phyloP scores from a whole-genome alignment of 2,113 vertebrate genomes.

The Eudorcas thomsonii region DNA sequence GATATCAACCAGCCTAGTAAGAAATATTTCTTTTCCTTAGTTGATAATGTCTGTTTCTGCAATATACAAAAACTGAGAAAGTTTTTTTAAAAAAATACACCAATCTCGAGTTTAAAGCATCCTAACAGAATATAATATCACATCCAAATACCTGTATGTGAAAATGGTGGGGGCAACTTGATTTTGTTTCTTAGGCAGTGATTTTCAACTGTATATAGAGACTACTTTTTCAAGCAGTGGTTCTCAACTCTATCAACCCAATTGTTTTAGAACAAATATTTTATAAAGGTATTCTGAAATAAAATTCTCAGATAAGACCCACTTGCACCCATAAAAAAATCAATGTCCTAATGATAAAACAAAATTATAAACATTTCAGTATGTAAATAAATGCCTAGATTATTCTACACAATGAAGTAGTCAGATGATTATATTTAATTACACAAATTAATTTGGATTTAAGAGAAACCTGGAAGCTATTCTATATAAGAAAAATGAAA shows the following conservation, averaged over 20 bases:
- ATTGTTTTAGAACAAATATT: background rate
- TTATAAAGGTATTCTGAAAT: constrained; percentile 5
- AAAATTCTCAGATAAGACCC: background rate
- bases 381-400: background rate
- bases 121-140: background rate
- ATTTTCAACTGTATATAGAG: background rate
- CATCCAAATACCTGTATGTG: background rate
- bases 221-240: background rate
- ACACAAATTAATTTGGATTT: constrained; percentile 16
- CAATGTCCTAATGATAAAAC: background rate
- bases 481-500: background rate
- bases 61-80: constrained; percentile 21
- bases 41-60: constrained; percentile 15
- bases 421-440: background rate
- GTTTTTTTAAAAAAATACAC: background rate
- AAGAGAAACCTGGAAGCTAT: background rate
- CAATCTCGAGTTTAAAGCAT: background rate
- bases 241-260: background rate
- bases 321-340: background rate
- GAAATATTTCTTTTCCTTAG: constrained; percentile 40
- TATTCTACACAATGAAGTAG: background rate
- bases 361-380: background rate
- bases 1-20: constrained; percentile 49
- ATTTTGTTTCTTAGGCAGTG: background rate
- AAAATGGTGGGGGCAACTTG: background rate